Conservation (phyloP, 2,113 vertebrate genomes). For the Lasiurus cinereus region DNA sequence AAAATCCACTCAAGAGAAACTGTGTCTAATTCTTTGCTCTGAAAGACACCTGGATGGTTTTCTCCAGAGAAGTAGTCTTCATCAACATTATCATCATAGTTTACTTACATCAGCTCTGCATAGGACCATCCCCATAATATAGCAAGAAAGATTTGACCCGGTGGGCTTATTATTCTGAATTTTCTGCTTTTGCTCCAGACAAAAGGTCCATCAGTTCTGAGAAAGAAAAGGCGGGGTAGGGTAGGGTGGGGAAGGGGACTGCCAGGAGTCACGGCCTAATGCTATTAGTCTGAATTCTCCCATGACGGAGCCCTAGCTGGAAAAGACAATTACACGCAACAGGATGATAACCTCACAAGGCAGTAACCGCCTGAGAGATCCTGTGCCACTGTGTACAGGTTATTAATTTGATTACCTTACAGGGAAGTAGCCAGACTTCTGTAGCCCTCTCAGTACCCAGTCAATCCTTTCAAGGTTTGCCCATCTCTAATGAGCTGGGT, state of each 20-base stretch:
- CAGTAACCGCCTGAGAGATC: constrained; percentile 53
- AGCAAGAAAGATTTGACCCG: constrained; percentile 29
- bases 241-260: not conserved
- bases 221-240: not conserved
- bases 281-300: constrained; percentile 76
- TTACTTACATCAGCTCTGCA: not conserved
- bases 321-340: constrained; percentile 68
- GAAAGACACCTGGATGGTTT: not conserved
- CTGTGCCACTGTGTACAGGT: constrained; percentile 37
- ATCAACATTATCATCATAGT: not conserved
- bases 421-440: constrained; percentile 68
- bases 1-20: constrained; percentile 58
- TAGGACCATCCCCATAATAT: not conserved
- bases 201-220: constrained; percentile 54
- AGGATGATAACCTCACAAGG: constrained; percentile 65
- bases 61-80: not conserved
- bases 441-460: constrained; percentile 31
- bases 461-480: constrained; percentile 63
- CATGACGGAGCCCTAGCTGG: constrained; percentile 68
- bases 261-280: constrained; percentile 69
- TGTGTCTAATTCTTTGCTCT: constrained; percentile 66
- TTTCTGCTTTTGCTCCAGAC: constrained; percentile 39
- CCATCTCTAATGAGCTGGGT: constrained; percentile 71
- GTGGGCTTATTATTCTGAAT: constrained; percentile 37
- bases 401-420: constrained; percentile 75